Percentiles rank a stretch among this genome's conserved stretches.
Conservation (phyloP, 2,113 vertebrate genomes). For the Ceyx margarethae region DNA sequence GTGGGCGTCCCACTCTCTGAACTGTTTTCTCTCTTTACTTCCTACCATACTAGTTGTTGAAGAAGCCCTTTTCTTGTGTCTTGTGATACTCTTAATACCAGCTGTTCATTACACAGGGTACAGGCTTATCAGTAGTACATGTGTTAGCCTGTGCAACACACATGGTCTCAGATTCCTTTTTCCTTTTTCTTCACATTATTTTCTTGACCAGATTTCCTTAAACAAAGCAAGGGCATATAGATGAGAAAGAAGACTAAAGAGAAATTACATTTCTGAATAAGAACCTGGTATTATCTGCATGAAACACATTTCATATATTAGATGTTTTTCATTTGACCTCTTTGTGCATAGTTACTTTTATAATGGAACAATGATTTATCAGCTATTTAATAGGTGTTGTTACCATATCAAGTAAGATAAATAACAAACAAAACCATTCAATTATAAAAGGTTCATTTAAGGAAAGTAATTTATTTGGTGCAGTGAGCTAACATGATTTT, state of each 20-base stretch:
- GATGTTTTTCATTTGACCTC: background rate
- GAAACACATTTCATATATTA: background rate
- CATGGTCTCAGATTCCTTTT: background rate
- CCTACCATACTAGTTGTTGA: background rate
- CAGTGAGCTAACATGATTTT: slow-evolving; percentile 46
- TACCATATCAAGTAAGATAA: slow-evolving; percentile 42
- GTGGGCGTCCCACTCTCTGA: background rate
- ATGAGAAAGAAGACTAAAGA: background rate
- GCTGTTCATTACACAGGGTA: background rate
- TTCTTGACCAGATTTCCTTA: background rate
- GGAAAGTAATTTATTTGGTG: slow-evolving; percentile 46
- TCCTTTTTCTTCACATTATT: background rate
- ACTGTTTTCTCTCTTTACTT: background rate
- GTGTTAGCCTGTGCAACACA: background rate
- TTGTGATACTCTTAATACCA: background rate
- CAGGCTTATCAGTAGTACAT: background rate
- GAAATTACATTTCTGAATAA: background rate
- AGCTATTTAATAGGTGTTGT: slow-evolving; percentile 38
- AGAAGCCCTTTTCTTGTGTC: background rate
- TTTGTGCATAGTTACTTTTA: background rate
- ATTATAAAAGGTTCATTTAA: slow-evolving; percentile 53
- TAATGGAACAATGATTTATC: background rate
- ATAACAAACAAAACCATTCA: slow-evolving; percentile 34
- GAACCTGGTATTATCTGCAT: background rate
- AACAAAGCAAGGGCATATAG: background rate